Conservation (phyloP, 2,797 vertebrate genomes). For the Amniataba percoides region DNA sequence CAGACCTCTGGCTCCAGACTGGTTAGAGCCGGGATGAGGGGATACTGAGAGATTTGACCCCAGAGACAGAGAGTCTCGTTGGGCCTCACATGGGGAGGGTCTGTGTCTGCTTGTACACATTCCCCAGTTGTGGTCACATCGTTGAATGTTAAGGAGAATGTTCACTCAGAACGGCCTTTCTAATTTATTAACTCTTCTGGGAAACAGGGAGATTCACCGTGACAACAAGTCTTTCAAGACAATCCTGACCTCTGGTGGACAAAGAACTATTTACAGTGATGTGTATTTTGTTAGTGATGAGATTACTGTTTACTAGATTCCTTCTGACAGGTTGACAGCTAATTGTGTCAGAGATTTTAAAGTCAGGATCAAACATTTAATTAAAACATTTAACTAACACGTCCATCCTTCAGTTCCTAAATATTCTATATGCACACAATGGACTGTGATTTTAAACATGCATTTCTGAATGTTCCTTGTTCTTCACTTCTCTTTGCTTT, state of each 20-base stretch:
- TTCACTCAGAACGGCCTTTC: constrained; percentile 30
- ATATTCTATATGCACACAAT: not conserved
- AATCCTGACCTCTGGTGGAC: constrained; percentile 80
- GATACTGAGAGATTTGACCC: constrained; percentile 78
- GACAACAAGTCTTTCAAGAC: constrained; percentile 23
- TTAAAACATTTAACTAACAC: not conserved
- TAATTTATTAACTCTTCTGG: constrained; percentile 44
- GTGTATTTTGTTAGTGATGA: not conserved
- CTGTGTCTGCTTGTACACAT: constrained; percentile 62
- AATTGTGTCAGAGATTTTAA: not conserved
- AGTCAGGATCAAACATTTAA: constrained; percentile 2
- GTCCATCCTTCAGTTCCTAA: not conserved
- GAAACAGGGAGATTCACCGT: constrained; percentile 31
- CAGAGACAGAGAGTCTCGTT: constrained; percentile 78
- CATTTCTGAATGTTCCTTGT: not conserved
- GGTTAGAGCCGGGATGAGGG: constrained; percentile 75
- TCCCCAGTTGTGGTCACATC: constrained; percentile 62
- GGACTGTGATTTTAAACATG: not conserved
- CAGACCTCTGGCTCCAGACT: constrained; percentile 82
- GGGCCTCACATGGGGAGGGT: constrained; percentile 71
- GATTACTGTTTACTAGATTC: not conserved
- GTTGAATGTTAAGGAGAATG: constrained; percentile 50
- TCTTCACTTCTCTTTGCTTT: not conserved
- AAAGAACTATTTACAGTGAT: constrained; percentile 12
- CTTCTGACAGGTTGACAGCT: not conserved